These are phyloP conservation scores for Clarias magur DNA, from an alignment of 2,113 vertebrate species.

Conservation along the genomic window DNA sequence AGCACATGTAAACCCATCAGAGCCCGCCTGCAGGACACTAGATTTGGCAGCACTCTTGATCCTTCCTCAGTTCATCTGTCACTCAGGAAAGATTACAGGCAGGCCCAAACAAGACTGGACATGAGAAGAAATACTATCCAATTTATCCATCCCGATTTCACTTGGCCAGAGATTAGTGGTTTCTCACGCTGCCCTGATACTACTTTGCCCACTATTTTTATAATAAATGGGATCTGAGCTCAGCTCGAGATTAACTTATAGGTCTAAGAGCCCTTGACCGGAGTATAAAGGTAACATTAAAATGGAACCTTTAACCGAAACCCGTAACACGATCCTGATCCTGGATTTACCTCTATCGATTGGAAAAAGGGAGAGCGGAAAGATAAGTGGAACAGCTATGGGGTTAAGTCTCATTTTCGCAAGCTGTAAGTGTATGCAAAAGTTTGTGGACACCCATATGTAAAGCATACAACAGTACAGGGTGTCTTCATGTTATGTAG, in stretches of 20 bases:
- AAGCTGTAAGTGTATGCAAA: background rate
- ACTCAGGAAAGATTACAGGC: conserved; percentile 32
- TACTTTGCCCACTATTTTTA: conserved; percentile 25
- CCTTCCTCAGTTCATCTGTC: conserved; percentile 50
- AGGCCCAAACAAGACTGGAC: conserved; percentile 37
- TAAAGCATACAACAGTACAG: background rate
- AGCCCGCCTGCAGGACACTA: conserved; percentile 18
- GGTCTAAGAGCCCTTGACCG: conserved; percentile 20
- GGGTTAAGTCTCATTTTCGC: conserved; percentile 3
- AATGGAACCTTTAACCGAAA: conserved; percentile 31
- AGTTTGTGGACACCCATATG: background rate
- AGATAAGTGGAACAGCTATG: conserved; percentile 1
- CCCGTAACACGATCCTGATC: conserved; percentile 27
- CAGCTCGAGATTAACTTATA: background rate
- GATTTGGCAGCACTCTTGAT: conserved; percentile 36
- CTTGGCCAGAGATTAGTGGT: conserved; percentile 31
- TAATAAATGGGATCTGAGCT: conserved; percentile 9
- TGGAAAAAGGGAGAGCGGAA: conserved; percentile 28
- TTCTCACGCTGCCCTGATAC: background rate
- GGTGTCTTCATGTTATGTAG: background rate
- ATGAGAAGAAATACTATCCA: conserved; percentile 41
- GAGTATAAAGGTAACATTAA: conserved; percentile 9
- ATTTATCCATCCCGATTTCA: background rate
- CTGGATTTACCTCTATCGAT: conserved; percentile 30
- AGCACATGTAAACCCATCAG: conserved; percentile 46